Evolutionary conservation across 37 sponge, comb jelly and placozoan genomes (phyloP).

Genomic region (Hormiphora californensis): DNA sequence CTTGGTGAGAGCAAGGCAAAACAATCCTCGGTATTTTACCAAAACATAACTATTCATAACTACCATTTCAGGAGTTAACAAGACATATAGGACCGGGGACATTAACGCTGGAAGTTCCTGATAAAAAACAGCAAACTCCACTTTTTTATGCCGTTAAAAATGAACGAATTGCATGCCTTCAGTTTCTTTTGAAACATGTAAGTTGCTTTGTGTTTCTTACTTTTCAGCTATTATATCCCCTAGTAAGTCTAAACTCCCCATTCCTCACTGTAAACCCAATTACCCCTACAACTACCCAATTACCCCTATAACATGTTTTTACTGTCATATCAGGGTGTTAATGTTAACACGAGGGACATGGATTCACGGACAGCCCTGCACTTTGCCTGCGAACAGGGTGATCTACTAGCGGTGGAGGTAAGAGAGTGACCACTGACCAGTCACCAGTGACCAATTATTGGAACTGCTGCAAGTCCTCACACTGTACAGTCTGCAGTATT

Average conservation of each 20-base stretch:
- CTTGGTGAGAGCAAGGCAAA: too few relatives aligned
- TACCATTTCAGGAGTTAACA: slow-evolving; percentile 22
- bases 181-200: neutral
- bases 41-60: neutral
- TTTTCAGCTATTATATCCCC: too few relatives aligned
- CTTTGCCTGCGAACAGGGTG: slow-evolving; percentile 24
- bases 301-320: neutral
- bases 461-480: too few relatives aligned
- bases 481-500: too few relatives aligned
- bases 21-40: too few relatives aligned
- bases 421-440: too few relatives aligned
- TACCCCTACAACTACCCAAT: neutral
- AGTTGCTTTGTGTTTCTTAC: neutral
- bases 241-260: too few relatives aligned
- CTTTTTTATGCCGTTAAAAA: slow-evolving; percentile 29
- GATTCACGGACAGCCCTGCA: slow-evolving; percentile 20
- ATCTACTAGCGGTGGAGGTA: slow-evolving; percentile 1
- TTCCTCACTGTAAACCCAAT: neutral
- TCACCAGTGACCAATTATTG: too few relatives aligned
- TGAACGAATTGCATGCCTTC: neutral
- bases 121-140: slow-evolving; percentile 32
- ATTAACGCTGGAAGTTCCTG: slow-evolving; percentile 11
- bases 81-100: slow-evolving; percentile 44
- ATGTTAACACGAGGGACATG: slow-evolving; percentile 33
- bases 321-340: slow-evolving; percentile 49